Evolutionary conservation across 1,140 invertebrate species (phyloP).

Genomic region (Eufriesea mexicana): DNA sequence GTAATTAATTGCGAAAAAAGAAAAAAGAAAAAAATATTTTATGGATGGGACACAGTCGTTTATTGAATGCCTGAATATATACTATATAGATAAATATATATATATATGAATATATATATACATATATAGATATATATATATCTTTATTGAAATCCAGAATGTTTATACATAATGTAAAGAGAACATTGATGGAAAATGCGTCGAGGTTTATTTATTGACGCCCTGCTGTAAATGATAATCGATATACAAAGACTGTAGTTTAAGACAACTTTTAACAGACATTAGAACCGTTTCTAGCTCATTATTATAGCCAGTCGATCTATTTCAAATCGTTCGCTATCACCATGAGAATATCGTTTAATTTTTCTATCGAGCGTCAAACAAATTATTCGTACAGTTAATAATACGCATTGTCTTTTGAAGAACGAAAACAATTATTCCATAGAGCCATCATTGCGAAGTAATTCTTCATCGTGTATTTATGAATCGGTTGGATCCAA

Average conservation of each 20-base stretch:
- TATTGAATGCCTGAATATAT: conserved; percentile 72
- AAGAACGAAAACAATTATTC: background rate
- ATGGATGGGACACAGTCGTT: conserved; percentile 59
- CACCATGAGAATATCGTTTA: background rate
- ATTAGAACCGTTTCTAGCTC: conserved; percentile 74
- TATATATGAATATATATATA: conserved; percentile 56
- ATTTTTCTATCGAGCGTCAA: background rate
- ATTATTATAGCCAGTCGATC: conserved; percentile 45
- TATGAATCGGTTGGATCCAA: conserved; percentile 3
- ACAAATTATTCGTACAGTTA: background rate
- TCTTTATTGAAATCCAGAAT: conserved; percentile 49
- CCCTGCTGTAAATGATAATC: conserved; percentile 62
- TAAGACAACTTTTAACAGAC: conserved; percentile 81
- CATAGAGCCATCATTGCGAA: background rate
- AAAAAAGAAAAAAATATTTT: conserved; percentile 39
- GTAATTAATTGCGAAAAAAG: conserved; percentile 38
- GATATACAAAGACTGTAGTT: conserved; percentile 79
- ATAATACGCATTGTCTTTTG: background rate
- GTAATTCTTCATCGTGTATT: background rate
- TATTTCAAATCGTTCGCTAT: conserved; percentile 64
- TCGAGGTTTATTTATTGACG: conserved; percentile 62
- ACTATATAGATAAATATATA: conserved; percentile 73
- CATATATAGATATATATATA: conserved; percentile 45
- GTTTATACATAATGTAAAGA: conserved; percentile 53
- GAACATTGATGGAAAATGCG: conserved; percentile 47